Evolutionary conservation across 1,140 invertebrate genomes (phyloP).

Genomic region (Pseudomyrmex flavicornis): DNA sequence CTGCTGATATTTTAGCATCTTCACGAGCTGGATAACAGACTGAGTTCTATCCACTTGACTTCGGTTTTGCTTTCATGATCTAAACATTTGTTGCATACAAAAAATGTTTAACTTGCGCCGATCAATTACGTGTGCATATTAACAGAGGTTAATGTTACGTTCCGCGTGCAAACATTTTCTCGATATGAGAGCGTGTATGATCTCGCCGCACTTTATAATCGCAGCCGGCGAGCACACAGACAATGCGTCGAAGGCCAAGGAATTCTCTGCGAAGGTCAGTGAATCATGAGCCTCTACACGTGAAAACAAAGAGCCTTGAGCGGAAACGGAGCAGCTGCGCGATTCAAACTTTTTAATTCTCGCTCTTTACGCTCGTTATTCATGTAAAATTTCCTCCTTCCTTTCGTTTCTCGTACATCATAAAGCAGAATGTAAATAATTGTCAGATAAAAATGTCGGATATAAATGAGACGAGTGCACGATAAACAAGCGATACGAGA

Average conservation of each 20-base stretch:
- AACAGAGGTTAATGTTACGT: conserved; percentile 5
- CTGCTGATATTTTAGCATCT: neutral
- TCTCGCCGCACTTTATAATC: conserved; percentile 7
- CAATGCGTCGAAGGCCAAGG: neutral
- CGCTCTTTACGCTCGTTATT: neutral
- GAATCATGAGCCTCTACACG: neutral
- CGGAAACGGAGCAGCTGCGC: neutral
- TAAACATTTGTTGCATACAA: conserved; percentile 3
- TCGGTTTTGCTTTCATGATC: neutral
- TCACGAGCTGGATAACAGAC: neutral
- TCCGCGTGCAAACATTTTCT: conserved; percentile 13
- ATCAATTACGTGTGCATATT: conserved; percentile 33
- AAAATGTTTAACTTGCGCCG: conserved; percentile 21
- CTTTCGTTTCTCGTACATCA: no score
- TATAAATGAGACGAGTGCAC: no score
- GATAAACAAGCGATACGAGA: neutral
- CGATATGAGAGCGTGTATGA: neutral
- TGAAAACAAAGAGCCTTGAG: neutral
- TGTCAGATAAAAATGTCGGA: no score
- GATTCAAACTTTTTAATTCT: neutral
- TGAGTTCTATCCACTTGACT: neutral
- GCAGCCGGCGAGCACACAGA: neutral
- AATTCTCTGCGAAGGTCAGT: conserved; percentile 1
- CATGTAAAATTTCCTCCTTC: neutral
- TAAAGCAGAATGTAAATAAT: no score